phyloP scores from a whole-genome alignment of 2,113 vertebrate genomes.

The Felis chaus region DNA sequence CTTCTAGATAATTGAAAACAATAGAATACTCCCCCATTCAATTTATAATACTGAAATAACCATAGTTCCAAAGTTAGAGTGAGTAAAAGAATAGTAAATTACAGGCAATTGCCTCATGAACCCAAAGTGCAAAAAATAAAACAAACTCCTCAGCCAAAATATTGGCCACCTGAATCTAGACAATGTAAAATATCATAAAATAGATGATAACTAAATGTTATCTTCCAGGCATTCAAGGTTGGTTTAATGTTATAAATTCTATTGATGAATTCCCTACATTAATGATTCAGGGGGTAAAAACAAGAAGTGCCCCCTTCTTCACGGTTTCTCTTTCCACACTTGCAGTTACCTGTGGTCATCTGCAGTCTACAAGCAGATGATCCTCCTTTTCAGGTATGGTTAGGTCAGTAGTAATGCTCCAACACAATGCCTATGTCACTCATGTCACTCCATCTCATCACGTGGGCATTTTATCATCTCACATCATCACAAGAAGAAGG shows the following conservation, averaged over 20 bases:
- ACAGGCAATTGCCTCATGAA: neutral
- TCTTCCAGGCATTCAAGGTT: neutral
- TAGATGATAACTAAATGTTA: neutral
- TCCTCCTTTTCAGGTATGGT: neutral
- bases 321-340: neutral
- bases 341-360: neutral
- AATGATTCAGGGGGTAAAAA: neutral
- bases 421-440: neutral
- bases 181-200: neutral
- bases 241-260: neutral
- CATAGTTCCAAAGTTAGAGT: neutral
- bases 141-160: neutral
- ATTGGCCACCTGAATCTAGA: neutral
- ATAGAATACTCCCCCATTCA: neutral
- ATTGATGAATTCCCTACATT: neutral
- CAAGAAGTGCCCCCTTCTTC: neutral
- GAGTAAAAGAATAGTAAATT: neutral
- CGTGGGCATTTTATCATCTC: neutral
- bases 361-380: neutral
- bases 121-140: neutral
- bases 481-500: neutral
- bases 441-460: neutral
- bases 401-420: neutral
- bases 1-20: neutral
- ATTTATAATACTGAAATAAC: neutral